phyloP scores from a whole-genome alignment of 1,140 invertebrate genomes.

The Rhagoletis pomonella region DNA sequence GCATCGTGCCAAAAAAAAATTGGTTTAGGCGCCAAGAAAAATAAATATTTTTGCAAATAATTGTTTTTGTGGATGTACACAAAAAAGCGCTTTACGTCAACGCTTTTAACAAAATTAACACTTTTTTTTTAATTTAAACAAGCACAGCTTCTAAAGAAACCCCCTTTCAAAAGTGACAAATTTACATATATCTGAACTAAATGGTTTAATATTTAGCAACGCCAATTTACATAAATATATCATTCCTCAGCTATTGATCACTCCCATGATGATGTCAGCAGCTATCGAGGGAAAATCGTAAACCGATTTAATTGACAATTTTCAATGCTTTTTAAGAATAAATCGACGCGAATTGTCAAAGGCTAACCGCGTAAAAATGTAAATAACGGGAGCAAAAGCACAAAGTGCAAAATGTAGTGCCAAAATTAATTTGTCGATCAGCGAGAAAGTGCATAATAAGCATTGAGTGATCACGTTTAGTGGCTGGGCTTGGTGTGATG shows the following conservation, averaged over 20 bases:
- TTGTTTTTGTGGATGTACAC: neutral
- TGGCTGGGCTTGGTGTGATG: neutral
- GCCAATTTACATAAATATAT: neutral
- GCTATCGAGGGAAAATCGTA: neutral
- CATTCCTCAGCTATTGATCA: neutral
- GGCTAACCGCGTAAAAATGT: neutral
- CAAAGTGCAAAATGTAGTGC: neutral
- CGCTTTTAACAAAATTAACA: neutral
- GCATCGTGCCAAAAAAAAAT: neutral
- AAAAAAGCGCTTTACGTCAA: neutral
- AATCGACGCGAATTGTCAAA: conserved; percentile 19
- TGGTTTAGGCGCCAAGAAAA: neutral
- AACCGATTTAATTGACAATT: conserved; percentile 32
- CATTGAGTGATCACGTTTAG: neutral
- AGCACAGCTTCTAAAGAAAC: neutral
- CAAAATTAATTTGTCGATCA: neutral
- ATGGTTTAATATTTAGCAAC: neutral
- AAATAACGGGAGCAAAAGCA: neutral
- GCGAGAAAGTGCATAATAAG: neutral
- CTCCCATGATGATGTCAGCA: neutral
- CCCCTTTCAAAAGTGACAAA: neutral
- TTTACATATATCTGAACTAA: neutral
- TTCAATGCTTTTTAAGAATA: neutral
- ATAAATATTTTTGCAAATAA: neutral
- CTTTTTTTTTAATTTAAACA: no score